These are phyloP conservation scores for Ictidomys tridecemlineatus DNA, from an alignment of 2,113 vertebrate species.

Conservation along the genomic window DNA sequence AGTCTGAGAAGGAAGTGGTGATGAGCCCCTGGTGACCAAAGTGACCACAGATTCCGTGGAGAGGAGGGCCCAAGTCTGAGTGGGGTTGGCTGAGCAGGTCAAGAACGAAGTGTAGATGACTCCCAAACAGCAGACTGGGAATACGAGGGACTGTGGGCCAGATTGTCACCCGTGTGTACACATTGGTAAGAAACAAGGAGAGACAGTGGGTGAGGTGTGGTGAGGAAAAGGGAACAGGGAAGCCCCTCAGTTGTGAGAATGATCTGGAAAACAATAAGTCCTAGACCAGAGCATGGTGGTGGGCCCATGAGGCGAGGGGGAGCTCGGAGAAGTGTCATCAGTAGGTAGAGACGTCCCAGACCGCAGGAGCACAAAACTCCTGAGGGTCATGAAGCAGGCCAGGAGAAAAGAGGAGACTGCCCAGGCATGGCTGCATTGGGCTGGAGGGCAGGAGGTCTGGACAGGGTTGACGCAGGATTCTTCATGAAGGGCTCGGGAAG, in stretches of 20 bases:
- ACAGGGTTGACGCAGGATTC: neutral
- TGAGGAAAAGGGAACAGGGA: neutral
- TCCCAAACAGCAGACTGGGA: neutral
- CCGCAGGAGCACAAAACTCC: neutral
- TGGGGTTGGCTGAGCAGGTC: neutral
- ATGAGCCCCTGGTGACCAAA: neutral
- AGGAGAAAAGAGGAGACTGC: neutral
- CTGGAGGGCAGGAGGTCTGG: neutral
- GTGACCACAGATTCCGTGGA: neutral
- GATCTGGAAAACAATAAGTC: neutral
- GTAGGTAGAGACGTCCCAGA: neutral
- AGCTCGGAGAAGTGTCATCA: neutral
- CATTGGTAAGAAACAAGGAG: neutral
- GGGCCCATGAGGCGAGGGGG: neutral
- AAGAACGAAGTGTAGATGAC: neutral
- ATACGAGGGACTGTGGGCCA: neutral
- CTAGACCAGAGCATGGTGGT: neutral
- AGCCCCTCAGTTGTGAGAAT: neutral
- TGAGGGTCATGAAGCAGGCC: neutral
- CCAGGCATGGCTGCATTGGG: neutral
- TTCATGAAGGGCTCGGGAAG: neutral
- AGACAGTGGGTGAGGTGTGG: neutral
- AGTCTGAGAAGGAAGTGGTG: neutral
- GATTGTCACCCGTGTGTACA: neutral
- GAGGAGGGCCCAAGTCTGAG: neutral